phyloP scores from a whole-genome alignment of 1,140 invertebrate genomes.

The Drosophila asahinai region DNA sequence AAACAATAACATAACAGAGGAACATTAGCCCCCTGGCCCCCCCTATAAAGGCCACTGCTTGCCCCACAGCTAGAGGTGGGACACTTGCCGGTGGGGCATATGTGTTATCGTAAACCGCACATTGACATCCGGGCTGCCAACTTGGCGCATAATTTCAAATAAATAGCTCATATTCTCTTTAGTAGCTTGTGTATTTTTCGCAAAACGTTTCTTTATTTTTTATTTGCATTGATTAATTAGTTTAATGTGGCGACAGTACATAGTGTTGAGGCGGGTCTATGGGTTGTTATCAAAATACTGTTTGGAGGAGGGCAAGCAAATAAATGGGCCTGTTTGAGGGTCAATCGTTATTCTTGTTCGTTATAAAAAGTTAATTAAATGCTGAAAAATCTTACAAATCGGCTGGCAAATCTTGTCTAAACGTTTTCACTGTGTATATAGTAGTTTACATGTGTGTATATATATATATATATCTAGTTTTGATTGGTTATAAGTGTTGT shows the following conservation, averaged over 20 bases:
- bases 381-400: conserved; percentile 36
- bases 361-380: conserved; percentile 48
- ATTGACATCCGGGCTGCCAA: neutral
- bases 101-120: conserved; percentile 11
- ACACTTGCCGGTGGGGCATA: neutral
- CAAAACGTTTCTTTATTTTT: conserved; percentile 26
- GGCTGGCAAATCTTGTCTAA: conserved; percentile 38
- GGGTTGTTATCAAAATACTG: conserved; percentile 56
- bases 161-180: conserved; percentile 10
- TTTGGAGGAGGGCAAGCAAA: conserved; percentile 40
- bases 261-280: conserved; percentile 25
- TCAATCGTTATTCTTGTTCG: neutral
- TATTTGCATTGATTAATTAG: conserved; percentile 50
- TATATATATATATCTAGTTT: conserved; percentile 11
- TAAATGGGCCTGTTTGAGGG: conserved; percentile 11
- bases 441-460: conserved; percentile 14
- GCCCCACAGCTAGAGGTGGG: conserved; percentile 7
- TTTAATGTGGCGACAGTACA: conserved; percentile 46
- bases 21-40: neutral
- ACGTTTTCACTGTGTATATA: conserved; percentile 20
- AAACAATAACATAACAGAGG: neutral
- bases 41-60: neutral
- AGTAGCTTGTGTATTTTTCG: conserved; percentile 16
- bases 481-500: conserved; percentile 24
- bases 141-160: conserved; percentile 17